These are phyloP conservation scores for Spilosoma lubricipeda DNA, from an alignment of 2,888 invertebrate genomes.

Conservation along the genomic window DNA sequence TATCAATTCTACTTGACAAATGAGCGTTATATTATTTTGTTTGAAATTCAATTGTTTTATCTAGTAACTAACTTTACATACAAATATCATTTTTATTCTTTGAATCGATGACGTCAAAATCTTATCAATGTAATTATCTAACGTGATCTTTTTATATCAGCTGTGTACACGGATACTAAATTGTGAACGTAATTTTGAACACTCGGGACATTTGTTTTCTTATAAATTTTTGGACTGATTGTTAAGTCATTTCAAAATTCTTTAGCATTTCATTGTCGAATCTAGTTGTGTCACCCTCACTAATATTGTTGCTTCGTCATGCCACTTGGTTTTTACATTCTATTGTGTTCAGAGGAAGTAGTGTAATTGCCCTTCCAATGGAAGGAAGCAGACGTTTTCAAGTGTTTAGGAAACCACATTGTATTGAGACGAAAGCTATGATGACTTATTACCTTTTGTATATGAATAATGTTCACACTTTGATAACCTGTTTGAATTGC, in stretches of 20 bases:
- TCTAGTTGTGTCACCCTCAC: slow-evolving; percentile 55
- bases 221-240: neutral
- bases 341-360: slow-evolving; percentile 79
- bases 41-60: neutral
- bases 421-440: slow-evolving; percentile 45
- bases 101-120: neutral
- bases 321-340: slow-evolving; percentile 73
- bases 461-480: neutral
- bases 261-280: slow-evolving; percentile 31
- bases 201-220: neutral
- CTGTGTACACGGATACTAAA: neutral
- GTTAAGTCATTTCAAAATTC: slow-evolving; percentile 6
- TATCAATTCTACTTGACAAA: neutral
- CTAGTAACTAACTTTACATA: neutral
- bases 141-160: neutral
- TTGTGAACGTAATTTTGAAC: neutral
- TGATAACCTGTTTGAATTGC: neutral
- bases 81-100: neutral
- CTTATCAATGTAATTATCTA: neutral
- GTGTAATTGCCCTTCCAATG: slow-evolving; percentile 76
- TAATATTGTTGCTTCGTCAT: slow-evolving; percentile 62
- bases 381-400: slow-evolving; percentile 74
- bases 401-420: slow-evolving; percentile 66
- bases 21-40: neutral
- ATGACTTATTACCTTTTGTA: neutral